phyloP scores from a whole-genome alignment of 2,888 invertebrate genomes.

The Heliconius ismenius region DNA sequence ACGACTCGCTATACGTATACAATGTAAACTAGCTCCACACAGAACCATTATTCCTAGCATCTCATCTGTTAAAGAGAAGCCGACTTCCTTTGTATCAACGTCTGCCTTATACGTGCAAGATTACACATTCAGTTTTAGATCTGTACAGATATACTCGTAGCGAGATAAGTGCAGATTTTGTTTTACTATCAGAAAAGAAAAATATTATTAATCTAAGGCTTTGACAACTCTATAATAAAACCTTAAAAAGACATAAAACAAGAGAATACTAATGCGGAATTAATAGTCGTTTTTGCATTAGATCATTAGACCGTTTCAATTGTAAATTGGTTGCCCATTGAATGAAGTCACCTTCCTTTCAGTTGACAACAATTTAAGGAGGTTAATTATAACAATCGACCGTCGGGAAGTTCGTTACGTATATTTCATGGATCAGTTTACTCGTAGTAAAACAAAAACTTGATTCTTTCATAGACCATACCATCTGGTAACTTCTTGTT shows the following conservation, averaged over 20 bases:
- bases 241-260: background rate
- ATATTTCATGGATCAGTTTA: conserved; percentile 1
- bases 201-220: too few relatives aligned
- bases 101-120: conserved; percentile 45
- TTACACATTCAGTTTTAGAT: conserved; percentile 44
- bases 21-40: conserved; percentile 18
- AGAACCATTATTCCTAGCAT: conserved; percentile 29
- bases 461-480: background rate
- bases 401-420: conserved; percentile 7
- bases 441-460: background rate
- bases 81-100: conserved; percentile 42
- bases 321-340: conserved; percentile 54
- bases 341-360: conserved; percentile 53
- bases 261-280: conserved; percentile 46
- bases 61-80: conserved; percentile 34
- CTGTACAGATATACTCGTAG: conserved; percentile 32
- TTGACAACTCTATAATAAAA: too few relatives aligned
- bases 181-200: background rate
- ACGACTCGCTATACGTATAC: conserved; percentile 4
- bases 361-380: conserved; percentile 32
- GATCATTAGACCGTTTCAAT: conserved; percentile 52
- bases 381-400: conserved; percentile 54
- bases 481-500: background rate
- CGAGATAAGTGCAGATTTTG: conserved; percentile 3
- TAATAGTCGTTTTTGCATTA: conserved; percentile 40